Conservation (phyloP, 2,797 vertebrate genomes). For the Lophura swinhoii region DNA sequence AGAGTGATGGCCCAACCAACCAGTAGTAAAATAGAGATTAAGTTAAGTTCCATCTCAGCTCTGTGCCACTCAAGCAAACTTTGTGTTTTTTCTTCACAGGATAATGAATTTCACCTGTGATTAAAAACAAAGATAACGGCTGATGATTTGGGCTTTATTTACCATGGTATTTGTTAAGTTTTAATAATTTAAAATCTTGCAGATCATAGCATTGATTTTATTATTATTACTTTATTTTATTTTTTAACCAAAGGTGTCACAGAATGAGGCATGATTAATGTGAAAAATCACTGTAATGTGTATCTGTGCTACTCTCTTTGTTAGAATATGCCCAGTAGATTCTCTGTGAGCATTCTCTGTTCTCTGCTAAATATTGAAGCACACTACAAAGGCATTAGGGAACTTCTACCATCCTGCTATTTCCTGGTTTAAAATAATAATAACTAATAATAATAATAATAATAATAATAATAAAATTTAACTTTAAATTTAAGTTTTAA, state of each 20-base stretch:
- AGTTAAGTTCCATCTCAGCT: conserved; percentile 15
- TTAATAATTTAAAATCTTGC: conserved; percentile 61
- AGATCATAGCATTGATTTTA: neutral
- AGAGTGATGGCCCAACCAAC: neutral
- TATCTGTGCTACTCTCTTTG: neutral
- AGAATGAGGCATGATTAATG: neutral
- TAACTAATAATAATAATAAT: too few species aligned
- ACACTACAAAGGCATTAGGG: neutral
- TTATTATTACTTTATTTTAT: neutral
- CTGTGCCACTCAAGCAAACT: neutral
- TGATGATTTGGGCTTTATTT: conserved; percentile 40
- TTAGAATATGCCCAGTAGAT: neutral
- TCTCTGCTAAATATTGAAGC: neutral
- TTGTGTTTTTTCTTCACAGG: conserved; percentile 37
- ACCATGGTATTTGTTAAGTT: conserved; percentile 15
- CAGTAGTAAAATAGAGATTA: neutral
- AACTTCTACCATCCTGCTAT: neutral
- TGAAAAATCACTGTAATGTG: neutral
- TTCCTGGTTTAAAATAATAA: too few species aligned
- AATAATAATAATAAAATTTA: too few species aligned
- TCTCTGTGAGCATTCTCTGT: neutral
- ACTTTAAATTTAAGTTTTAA: neutral
- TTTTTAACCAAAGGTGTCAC: neutral
- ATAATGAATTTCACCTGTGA: conserved; percentile 42
- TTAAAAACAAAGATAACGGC: conserved; percentile 58